Percentiles rank a stretch among this genome's conserved stretches.
These are phyloP conservation scores for Pionites leucogaster DNA, from an alignment of 2,113 vertebrate species.

Conservation along the genomic window DNA sequence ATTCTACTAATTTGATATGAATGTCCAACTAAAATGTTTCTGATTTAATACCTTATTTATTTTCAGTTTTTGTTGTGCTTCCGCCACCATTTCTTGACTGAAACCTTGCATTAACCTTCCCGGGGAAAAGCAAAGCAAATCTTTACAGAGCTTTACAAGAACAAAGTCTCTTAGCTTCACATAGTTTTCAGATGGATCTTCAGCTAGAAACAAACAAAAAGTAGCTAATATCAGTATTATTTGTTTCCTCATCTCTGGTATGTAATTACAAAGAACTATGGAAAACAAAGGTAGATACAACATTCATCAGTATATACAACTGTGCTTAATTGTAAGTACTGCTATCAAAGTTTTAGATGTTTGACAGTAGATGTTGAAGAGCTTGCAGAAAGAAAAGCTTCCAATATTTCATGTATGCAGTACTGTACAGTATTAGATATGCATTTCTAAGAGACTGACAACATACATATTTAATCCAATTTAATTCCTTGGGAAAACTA, in stretches of 20 bases:
- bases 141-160: constrained; percentile 92
- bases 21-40: background rate
- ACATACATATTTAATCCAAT: background rate
- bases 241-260: constrained; percentile 21
- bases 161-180: constrained; percentile 96
- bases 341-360: background rate
- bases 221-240: background rate
- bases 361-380: background rate
- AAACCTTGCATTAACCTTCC: constrained; percentile 91
- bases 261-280: background rate
- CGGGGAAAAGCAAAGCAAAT: constrained; percentile 85
- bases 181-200: constrained; percentile 97
- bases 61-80: constrained; percentile 92
- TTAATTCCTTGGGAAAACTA: background rate
- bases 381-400: background rate
- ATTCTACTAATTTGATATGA: background rate
- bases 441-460: background rate
- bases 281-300: background rate
- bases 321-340: background rate
- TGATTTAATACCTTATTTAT: constrained; percentile 92
- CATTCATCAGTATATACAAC: background rate
- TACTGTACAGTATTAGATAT: background rate
- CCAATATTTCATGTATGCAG: background rate
- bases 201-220: constrained; percentile 76
- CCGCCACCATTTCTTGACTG: constrained; percentile 88